Conservation (phyloP, 2,888 invertebrate species). For the Lepidochrysops patricia region DNA sequence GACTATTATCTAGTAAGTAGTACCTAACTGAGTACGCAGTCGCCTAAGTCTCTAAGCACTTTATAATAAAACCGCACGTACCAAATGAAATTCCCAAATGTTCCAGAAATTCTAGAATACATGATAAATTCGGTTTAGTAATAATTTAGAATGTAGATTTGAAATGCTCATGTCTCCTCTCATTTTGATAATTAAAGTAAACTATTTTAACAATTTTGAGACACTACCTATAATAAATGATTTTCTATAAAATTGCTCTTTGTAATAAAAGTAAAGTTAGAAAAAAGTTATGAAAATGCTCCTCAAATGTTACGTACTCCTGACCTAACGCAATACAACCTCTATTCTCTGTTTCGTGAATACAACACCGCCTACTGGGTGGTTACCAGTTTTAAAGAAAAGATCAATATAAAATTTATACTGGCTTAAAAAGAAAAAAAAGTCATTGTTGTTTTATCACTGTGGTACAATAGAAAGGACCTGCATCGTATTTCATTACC, state of each 20-base stretch:
- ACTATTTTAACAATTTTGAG: too few species aligned
- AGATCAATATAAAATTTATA: conserved; percentile 2
- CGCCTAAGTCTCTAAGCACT: not conserved
- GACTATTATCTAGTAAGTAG: not conserved
- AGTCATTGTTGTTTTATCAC: not conserved
- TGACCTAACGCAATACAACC: not conserved
- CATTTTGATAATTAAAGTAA: too few species aligned
- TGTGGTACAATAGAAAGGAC: not conserved
- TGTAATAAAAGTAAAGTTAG: too few species aligned
- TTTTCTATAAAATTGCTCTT: too few species aligned
- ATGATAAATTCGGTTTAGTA: not conserved
- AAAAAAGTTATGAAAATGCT: too few species aligned
- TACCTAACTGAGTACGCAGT: not conserved
- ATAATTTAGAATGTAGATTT: not conserved
- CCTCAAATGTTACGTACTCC: not conserved
- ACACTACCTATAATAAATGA: too few species aligned
- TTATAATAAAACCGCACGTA: not conserved
- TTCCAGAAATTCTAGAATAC: not conserved
- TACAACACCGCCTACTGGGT: not conserved
- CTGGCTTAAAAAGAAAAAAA: not conserved
- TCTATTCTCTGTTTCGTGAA: too few species aligned
- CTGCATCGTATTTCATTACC: not conserved
- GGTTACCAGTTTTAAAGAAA: not conserved
- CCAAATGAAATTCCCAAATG: not conserved
- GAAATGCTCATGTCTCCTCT: not conserved